phyloP scores from a whole-genome alignment of 2,797 vertebrate genomes.

The Peromyscus attwateri region DNA sequence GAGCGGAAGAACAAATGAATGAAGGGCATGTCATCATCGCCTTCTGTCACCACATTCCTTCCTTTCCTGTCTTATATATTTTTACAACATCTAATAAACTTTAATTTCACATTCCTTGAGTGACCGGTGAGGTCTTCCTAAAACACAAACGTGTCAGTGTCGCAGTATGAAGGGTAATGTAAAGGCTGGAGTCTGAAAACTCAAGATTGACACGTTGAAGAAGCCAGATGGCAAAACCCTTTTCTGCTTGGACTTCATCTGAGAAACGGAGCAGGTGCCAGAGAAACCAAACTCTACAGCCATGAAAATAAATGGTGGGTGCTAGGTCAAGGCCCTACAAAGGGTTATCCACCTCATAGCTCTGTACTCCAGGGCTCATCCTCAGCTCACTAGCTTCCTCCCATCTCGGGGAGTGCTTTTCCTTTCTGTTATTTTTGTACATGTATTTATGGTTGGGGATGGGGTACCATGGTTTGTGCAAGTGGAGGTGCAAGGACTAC shows the following conservation, averaged over 20 bases:
- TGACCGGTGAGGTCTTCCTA: slow-evolving; percentile 7
- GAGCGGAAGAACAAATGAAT: not conserved
- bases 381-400: not conserved
- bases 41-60: slow-evolving; percentile 32
- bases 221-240: not conserved
- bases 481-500: no score
- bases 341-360: not conserved
- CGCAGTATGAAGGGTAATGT: not conserved
- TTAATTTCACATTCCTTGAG: slow-evolving; percentile 44
- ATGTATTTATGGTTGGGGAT: not conserved
- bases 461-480: not conserved
- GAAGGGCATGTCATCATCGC: not conserved
- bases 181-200: not conserved
- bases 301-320: not conserved
- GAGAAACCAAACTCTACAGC: not conserved
- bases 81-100: slow-evolving; percentile 39
- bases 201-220: not conserved
- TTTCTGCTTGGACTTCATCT: not conserved
- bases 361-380: no score
- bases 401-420: not conserved
- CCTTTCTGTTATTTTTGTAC: not conserved
- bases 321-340: not conserved
- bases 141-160: not conserved
- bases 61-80: not conserved
- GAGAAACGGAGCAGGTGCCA: not conserved